phyloP scores from a whole-genome alignment of 2,797 vertebrate species.

The Macrochelys suwanniensis region DNA sequence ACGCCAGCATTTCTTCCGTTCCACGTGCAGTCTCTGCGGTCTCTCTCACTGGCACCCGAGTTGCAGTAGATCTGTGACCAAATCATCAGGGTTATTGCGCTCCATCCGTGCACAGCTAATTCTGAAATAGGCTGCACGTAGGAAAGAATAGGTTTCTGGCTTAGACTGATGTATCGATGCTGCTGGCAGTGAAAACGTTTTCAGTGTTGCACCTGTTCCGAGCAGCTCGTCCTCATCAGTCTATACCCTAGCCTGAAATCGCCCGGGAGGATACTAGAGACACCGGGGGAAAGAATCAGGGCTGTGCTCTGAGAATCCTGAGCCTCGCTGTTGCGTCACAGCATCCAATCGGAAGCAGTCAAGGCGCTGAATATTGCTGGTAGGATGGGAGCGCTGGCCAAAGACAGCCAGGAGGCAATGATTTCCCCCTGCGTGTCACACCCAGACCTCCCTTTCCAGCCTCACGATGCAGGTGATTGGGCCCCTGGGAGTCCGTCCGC shows the following conservation, averaged over 20 bases:
- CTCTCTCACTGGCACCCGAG: neutral
- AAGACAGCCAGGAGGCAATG: neutral
- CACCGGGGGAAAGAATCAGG: neutral
- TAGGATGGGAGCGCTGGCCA: neutral
- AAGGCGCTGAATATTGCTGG: too few relatives aligned
- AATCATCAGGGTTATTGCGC: neutral
- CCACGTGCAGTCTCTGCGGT: neutral
- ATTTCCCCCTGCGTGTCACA: neutral
- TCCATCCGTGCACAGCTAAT: neutral
- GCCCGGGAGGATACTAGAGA: neutral
- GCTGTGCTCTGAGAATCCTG: neutral
- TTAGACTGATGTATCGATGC: accelerated
- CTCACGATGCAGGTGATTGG: accelerated
- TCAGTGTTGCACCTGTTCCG: neutral
- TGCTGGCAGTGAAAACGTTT: neutral
- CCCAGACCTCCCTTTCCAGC: neutral
- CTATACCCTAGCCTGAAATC: neutral
- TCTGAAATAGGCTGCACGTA: neutral
- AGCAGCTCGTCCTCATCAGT: neutral
- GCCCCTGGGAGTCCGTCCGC: neutral
- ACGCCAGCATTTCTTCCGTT: accelerated
- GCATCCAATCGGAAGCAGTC: neutral
- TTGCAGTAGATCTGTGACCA: neutral
- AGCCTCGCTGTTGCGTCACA: neutral
- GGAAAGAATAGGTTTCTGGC: neutral